Percentiles rank a stretch among this genome's conserved stretches.
Conservation (phyloP, 2,797 vertebrate genomes). For the Salarias fasciatus region DNA sequence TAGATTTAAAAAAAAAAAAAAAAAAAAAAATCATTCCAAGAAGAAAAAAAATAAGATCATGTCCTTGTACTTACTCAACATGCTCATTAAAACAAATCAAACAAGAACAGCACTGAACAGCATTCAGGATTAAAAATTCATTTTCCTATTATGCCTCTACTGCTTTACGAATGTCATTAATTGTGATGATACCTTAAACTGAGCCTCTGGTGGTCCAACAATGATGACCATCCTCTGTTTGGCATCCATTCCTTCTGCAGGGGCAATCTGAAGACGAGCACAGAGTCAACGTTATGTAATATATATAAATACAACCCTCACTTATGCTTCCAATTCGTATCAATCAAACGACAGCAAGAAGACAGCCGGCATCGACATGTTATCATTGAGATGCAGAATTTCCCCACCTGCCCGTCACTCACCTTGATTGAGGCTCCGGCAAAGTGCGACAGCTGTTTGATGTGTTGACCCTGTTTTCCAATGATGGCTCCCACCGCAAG, state of each 20-base stretch:
- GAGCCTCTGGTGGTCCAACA: constrained; percentile 96
- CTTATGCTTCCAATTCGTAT: constrained; percentile 4
- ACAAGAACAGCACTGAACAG: not conserved
- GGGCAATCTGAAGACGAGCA: constrained; percentile 87
- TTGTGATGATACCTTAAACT: constrained; percentile 90
- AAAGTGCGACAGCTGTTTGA: constrained; percentile 98
- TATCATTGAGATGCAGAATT: constrained; percentile 27
- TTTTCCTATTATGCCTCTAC: not conserved
- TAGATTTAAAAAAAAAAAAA: not conserved
- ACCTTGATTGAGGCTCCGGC: constrained; percentile 99
- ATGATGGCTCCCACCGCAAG: constrained; percentile 98
- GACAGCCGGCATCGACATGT: not conserved
- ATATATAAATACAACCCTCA: not conserved
- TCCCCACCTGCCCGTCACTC: constrained; percentile 45
- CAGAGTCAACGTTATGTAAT: not conserved
- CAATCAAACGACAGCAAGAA: constrained; percentile 3
- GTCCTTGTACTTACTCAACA: not conserved
- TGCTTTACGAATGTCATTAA: constrained; percentile 4
- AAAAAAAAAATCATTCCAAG: not conserved
- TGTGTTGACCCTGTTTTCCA: constrained; percentile 98
- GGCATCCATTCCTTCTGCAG: constrained; percentile 93
- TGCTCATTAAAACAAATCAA: not conserved
- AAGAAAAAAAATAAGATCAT: not conserved
- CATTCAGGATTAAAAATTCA: no score
- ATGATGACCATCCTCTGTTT: constrained; percentile 98